Evolutionary conservation across 2,797 vertebrate species (phyloP).

Genomic region (Myotis pilosus): DNA sequence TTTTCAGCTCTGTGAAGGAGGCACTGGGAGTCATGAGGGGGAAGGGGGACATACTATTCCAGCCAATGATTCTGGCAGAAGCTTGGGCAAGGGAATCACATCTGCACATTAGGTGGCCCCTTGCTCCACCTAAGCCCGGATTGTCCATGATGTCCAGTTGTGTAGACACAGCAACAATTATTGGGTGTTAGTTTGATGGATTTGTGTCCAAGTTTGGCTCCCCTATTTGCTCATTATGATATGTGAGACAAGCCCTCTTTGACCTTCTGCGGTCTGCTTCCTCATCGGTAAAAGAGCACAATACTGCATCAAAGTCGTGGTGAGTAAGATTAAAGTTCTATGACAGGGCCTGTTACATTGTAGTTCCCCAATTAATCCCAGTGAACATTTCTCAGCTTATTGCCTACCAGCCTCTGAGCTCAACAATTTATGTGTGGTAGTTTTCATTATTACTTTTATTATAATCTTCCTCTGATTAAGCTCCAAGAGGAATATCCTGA

Average conservation of each 20-base stretch:
- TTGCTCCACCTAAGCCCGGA: background rate
- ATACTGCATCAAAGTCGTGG: background rate
- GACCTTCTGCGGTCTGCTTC: background rate
- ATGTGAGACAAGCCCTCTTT: fast-evolving
- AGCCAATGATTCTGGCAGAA: background rate
- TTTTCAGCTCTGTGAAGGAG: background rate
- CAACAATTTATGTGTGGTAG: background rate
- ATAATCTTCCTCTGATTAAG: background rate
- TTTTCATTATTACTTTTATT: background rate
- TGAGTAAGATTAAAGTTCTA: fast-evolving
- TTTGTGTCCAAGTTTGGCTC: background rate
- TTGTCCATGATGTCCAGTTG: fast-evolving
- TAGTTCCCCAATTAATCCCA: background rate
- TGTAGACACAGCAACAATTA: fast-evolving
- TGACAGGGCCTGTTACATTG: background rate
- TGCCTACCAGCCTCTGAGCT: background rate
- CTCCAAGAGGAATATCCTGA: background rate
- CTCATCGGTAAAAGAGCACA: background rate
- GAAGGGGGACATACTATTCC: background rate
- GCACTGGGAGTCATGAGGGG: background rate
- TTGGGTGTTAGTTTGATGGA: background rate
- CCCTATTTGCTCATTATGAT: background rate
- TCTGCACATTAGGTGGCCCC: fast-evolving
- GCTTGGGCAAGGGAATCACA: fast-evolving
- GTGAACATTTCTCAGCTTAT: background rate